Conservation (phyloP, 2,113 vertebrate genomes). For the Bombycilla garrulus region DNA sequence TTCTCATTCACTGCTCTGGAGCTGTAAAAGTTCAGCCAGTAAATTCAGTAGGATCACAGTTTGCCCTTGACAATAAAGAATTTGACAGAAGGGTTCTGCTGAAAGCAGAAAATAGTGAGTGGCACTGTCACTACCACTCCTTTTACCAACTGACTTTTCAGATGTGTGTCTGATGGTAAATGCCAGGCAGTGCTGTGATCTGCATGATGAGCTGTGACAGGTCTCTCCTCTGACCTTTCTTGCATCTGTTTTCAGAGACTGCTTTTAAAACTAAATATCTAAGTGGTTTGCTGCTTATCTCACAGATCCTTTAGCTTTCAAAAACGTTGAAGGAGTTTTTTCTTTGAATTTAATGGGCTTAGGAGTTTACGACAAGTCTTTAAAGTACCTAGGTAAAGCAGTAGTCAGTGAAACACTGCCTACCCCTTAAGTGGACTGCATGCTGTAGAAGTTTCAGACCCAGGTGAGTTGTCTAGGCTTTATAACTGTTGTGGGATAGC, state of each 20-base stretch:
- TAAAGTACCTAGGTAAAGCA: not conserved
- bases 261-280: not conserved
- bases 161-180: not conserved
- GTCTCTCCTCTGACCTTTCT: not conserved
- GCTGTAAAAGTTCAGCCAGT: not conserved
- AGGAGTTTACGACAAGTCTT: not conserved
- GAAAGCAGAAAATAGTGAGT: not conserved
- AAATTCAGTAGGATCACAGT: not conserved
- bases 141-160: not conserved
- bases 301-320: not conserved
- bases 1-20: not conserved
- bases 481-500: not conserved
- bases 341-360: not conserved
- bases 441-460: not conserved
- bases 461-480: not conserved
- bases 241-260: not conserved
- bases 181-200: not conserved
- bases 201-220: not conserved
- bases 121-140: not conserved
- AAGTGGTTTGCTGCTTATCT: not conserved
- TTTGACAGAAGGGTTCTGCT: not conserved
- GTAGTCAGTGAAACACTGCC: not conserved
- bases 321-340: not conserved
- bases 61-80: not conserved
- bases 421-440: not conserved